Evolutionary conservation across 2,888 invertebrate genomes (phyloP).

Genomic region (Odontocolon sp.): DNA sequence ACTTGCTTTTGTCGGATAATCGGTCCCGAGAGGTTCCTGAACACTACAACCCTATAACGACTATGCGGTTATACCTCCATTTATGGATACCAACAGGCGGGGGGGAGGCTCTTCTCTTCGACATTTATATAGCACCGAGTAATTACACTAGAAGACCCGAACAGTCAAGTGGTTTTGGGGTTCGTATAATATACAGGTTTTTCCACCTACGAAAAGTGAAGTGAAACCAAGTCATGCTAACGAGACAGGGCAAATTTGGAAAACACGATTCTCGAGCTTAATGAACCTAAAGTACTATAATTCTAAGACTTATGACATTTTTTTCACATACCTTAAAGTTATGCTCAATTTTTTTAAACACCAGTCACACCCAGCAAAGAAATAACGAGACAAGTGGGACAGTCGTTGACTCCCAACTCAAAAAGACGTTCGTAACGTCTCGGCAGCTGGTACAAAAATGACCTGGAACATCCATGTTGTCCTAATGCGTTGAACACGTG

Average conservation of each 20-base stretch:
- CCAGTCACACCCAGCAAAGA: slow-evolving; percentile 6
- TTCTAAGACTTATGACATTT: too few relatives aligned
- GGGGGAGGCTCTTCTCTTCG: slow-evolving; percentile 12
- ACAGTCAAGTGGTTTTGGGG: slow-evolving; percentile 23
- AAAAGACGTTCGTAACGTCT: slow-evolving; percentile 27
- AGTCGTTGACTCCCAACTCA: neutral
- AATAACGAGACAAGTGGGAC: neutral
- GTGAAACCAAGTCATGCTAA: neutral
- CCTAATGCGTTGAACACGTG: slow-evolving; percentile 3
- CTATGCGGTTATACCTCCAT: neutral
- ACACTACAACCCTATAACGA: neutral
- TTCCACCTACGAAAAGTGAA: neutral
- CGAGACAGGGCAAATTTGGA: neutral
- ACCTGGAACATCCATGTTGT: slow-evolving; percentile 31
- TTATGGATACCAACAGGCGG: neutral
- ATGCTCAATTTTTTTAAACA: neutral
- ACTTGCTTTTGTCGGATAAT: slow-evolving; percentile 19
- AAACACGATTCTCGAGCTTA: neutral
- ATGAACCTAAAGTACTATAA: neutral
- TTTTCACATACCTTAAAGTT: slow-evolving; percentile 21
- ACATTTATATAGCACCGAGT: neutral
- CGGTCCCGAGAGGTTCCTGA: neutral
- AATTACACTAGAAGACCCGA: neutral
- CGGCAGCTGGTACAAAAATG: slow-evolving; percentile 53
- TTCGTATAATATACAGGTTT: slow-evolving; percentile 20